A percentile compares a stretch with the other conserved stretches of the same genome.
phyloP scores from a whole-genome alignment of 2,888 invertebrate species.

The Lasioglossum leucozonium region DNA sequence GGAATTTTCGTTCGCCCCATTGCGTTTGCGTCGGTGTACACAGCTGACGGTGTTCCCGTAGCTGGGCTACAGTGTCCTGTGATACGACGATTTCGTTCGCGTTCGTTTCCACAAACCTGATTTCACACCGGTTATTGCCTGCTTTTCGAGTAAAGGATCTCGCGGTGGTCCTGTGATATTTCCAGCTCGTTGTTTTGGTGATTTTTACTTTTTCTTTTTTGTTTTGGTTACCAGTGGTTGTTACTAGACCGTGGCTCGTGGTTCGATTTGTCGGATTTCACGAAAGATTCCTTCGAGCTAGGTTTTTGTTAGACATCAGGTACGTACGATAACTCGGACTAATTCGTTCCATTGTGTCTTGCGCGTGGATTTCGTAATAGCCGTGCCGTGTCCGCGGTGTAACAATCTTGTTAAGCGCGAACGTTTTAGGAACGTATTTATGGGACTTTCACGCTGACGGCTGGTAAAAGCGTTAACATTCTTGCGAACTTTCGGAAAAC shows the following conservation, averaged over 20 bases:
- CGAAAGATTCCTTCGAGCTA: not conserved
- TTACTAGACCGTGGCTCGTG: not conserved
- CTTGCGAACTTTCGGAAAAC: constrained; percentile 1
- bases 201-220: no score
- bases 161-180: no score
- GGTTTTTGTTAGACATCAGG: not conserved
- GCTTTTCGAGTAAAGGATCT: not conserved
- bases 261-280: not conserved
- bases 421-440: not conserved
- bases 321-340: not conserved
- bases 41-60: not conserved
- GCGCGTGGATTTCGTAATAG: not conserved
- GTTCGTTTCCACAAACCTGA: not conserved
- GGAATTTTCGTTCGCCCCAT: not conserved
- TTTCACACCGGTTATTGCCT: not conserved
- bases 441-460: not conserved
- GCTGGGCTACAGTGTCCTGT: not conserved
- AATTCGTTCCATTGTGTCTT: not conserved
- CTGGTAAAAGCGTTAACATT: not conserved
- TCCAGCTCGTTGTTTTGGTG: not conserved
- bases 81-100: not conserved
- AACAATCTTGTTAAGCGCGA: not conserved
- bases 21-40: not conserved
- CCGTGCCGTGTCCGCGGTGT: not conserved
- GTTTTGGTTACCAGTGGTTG: not conserved